A percentile compares a stretch with the other conserved stretches of the same genome.
phyloP scores from a whole-genome alignment of 1,140 invertebrate species.

The Littorina saxatilis region DNA sequence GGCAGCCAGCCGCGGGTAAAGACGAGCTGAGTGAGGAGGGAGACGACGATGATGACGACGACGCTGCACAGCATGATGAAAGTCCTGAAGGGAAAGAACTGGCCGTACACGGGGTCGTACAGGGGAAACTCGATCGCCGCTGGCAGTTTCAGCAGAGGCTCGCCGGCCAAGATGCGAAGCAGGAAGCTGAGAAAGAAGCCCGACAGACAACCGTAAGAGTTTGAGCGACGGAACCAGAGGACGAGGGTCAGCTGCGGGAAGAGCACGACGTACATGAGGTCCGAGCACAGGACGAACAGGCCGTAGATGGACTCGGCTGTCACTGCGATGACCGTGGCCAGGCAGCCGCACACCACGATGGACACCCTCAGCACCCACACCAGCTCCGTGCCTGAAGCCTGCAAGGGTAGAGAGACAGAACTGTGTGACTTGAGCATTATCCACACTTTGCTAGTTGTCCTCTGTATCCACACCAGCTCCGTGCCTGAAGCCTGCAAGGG shows the following conservation, averaged over 20 bases:
- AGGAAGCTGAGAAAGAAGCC: constrained; percentile 89
- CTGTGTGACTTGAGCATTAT: too few relatives aligned
- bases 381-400: constrained; percentile 60
- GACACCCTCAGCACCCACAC: constrained; percentile 60
- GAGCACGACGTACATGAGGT: constrained; percentile 61
- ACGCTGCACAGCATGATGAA: constrained; percentile 58
- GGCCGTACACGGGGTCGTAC: constrained; percentile 81
- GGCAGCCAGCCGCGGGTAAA: constrained; percentile 44
- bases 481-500: too few relatives aligned
- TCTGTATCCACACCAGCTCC: too few relatives aligned
- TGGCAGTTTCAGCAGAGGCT: constrained; percentile 87
- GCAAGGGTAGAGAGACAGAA: background rate
- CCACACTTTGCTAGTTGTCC: too few relatives aligned
- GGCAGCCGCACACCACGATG: constrained; percentile 48
- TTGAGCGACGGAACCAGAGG: constrained; percentile 78
- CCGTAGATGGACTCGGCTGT: constrained; percentile 58
- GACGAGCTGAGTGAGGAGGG: constrained; percentile 50
- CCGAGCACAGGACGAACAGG: constrained; percentile 58
- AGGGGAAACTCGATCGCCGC: constrained; percentile 90
- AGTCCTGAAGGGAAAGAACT: constrained; percentile 63
- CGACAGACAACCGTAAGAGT: constrained; percentile 94
- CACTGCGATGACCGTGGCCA: constrained; percentile 62
- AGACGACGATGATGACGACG: constrained; percentile 49
- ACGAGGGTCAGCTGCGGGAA: constrained; percentile 62
- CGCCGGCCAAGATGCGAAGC: constrained; percentile 89